Base-by-base conservation (phyloP, 2,797 vertebrate genomes). In the Centroberyx gerrardi region DNA sequence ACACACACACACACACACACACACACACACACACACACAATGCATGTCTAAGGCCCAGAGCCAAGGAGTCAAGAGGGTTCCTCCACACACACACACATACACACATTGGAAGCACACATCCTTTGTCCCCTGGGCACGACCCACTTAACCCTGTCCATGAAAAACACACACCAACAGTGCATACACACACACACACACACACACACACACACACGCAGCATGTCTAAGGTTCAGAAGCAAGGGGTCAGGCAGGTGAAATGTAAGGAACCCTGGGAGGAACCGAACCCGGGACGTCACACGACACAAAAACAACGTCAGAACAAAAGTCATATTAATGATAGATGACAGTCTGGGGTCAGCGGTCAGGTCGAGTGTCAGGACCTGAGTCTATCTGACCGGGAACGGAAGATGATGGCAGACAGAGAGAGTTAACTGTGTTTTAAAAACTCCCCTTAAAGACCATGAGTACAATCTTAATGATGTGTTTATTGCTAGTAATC, bases 241-340 rank as follows among this genome's bases (percentile, higher is more conserved):
- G 60, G 62, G 84, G 81, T 88, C 82, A 82, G 66, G 53, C 10
- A 51, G 83, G 88, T 89, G 84, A 91, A 88, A 88, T 88, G 86
- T 88, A 89, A 88, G 87, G 81, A 91, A 90, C 68, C 75, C 78
- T 78, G 62, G 66, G 62, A 80, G 83, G 82, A 91, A 90, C 74
- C 69, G 70, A 76, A 91, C 68, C 74, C 59, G 4, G 42, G 72
- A 76, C 80, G 31, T 81, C 85, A 79, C 79, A 80, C 48, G 31
- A 72, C 81, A 82, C 70, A 77, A 85, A 84, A 76, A 81, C 85
- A 76, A 78, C 79, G 54, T 87, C 76, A 88, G 81, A 88, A 89
- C 85, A 83, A 88, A 89, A 92, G 85, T 91, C 88, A 83, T 81
- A 81, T 90, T 71, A 92, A 88, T 88, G 89, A 92, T 91, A 31